Percentiles rank a stretch among this genome's conserved stretches.
Conservation (phyloP, 2,113 vertebrate species). For the Neolamprologus toae region DNA sequence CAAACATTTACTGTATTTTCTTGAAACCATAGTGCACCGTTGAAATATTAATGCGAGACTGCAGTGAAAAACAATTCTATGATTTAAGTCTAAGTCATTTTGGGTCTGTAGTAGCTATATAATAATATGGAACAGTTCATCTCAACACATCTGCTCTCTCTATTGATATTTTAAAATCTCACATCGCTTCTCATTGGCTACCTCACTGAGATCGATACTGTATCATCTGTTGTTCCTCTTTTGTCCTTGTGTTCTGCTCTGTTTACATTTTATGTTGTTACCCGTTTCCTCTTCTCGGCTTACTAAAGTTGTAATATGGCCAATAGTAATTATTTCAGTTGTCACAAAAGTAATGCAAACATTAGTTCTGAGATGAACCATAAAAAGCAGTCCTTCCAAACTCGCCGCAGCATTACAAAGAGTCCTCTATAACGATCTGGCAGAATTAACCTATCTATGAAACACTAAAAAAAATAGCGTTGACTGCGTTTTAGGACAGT, state of each 20-base stretch:
- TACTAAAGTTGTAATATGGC: neutral
- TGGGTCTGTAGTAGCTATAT: neutral
- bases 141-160: neutral
- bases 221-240: neutral
- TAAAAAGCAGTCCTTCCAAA: neutral
- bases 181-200: slow-evolving; percentile 11
- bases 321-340: neutral
- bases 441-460: neutral
- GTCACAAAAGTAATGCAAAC: neutral
- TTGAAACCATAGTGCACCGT: neutral
- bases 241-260: neutral
- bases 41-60: neutral
- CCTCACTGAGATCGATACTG: slow-evolving; percentile 23
- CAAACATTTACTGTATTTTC: neutral
- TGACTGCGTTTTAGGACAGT: neutral
- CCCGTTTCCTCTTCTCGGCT: neutral
- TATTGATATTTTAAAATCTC: slow-evolving; percentile 19
- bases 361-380: neutral
- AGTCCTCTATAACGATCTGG: neutral
- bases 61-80: neutral
- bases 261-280: neutral
- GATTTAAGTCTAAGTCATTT: neutral
- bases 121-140: neutral
- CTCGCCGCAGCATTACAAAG: neutral
- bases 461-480: neutral